Percentiles rank a stretch among this genome's conserved stretches.
These are phyloP conservation scores for Cantharis nigra DNA, from an alignment of 2,888 invertebrate genomes.

Conservation along the genomic window DNA sequence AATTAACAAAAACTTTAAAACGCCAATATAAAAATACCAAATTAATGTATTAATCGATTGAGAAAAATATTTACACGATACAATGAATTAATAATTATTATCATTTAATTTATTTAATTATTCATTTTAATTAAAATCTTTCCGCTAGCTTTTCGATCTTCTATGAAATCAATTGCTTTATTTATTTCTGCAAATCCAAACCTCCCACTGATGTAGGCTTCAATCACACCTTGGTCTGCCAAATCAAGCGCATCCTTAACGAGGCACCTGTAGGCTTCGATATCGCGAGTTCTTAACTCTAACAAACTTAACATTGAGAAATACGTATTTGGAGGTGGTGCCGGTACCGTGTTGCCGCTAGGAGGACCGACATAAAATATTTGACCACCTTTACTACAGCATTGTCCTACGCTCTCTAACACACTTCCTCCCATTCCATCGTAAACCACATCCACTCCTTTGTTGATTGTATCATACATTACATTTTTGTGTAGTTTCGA, in stretches of 20 bases:
- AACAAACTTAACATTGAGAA: slow-evolving; percentile 47
- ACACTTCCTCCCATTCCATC: slow-evolving; percentile 68
- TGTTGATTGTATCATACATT: slow-evolving; percentile 61
- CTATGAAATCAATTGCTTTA: slow-evolving; percentile 63
- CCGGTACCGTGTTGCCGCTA: slow-evolving; percentile 41
- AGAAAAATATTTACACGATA: background rate
- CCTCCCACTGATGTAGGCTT: slow-evolving; percentile 61
- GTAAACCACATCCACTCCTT: slow-evolving; percentile 67
- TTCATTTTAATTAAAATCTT: slow-evolving; percentile 61
- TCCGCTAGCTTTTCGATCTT: slow-evolving; percentile 63
- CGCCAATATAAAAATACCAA: background rate
- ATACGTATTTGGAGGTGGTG: slow-evolving; percentile 46
- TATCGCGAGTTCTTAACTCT: slow-evolving; percentile 55
- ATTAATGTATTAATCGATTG: background rate
- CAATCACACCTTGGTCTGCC: slow-evolving; percentile 65
- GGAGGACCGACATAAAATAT: slow-evolving; percentile 46
- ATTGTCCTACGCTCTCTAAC: slow-evolving; percentile 61
- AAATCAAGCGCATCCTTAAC: slow-evolving; percentile 62
- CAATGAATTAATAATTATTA: background rate
- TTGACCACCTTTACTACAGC: slow-evolving; percentile 64
- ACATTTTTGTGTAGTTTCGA: slow-evolving; percentile 61
- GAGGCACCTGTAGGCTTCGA: slow-evolving; percentile 59
- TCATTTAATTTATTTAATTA: background rate
- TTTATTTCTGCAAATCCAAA: slow-evolving; percentile 63
- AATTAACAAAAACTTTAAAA: background rate